These are phyloP conservation scores for Halesus radiatus DNA, from an alignment of 1,140 invertebrate genomes.

Conservation along the genomic window DNA sequence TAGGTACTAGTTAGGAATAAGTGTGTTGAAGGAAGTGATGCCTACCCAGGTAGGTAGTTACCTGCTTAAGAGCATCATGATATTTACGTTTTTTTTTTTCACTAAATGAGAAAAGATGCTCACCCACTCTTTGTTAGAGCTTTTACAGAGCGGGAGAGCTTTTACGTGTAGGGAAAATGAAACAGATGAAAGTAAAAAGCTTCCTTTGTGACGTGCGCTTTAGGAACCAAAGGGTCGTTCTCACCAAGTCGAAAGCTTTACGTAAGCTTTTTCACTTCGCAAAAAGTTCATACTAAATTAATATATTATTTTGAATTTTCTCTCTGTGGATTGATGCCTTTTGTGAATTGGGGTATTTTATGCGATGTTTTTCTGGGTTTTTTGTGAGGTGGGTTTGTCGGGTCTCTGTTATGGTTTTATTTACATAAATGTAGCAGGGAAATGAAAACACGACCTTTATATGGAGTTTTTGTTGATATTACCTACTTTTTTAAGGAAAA, in stretches of 20 bases:
- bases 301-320: neutral
- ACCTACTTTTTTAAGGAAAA: neutral
- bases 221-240: constrained; percentile 13
- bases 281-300: neutral
- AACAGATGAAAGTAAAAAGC: constrained; percentile 52
- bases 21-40: too few relatives aligned
- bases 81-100: too few relatives aligned
- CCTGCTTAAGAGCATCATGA: too few relatives aligned
- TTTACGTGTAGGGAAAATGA: constrained; percentile 55
- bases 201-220: constrained; percentile 49
- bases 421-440: constrained; percentile 31
- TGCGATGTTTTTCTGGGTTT: neutral
- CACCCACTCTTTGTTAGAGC: neutral
- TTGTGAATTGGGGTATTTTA: neutral
- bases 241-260: neutral
- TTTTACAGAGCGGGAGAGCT: constrained; percentile 42
- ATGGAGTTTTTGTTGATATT: too few relatives aligned
- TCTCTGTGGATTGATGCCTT: neutral
- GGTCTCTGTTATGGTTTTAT: constrained; percentile 24
- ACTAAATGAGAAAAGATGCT: too few relatives aligned
- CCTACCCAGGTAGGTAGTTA: too few relatives aligned
- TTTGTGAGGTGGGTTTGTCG: neutral
- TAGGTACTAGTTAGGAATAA: too few relatives aligned
- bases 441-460: constrained; percentile 13
- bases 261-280: neutral